Conservation (phyloP, 2,113 vertebrate species). For the Strix uralensis region DNA sequence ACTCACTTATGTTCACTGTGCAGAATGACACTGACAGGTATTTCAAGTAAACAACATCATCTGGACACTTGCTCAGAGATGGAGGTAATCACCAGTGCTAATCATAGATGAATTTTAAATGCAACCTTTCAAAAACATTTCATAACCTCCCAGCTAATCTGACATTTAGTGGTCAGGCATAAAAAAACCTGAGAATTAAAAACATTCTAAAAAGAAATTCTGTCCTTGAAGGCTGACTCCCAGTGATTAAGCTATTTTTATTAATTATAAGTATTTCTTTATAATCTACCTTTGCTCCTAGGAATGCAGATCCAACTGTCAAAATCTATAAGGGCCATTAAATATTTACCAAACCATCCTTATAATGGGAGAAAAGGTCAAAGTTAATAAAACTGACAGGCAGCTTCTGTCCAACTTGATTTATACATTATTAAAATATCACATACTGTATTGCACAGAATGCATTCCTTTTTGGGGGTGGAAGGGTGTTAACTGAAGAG, state of each 20-base stretch:
- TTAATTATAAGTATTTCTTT: slow-evolving; percentile 54
- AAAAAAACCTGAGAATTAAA: background rate
- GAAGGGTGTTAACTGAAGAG: background rate
- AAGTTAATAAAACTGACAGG: slow-evolving; percentile 82
- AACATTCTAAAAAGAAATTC: background rate
- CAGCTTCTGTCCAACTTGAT: slow-evolving; percentile 71
- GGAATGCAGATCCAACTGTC: slow-evolving; percentile 67
- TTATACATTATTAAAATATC: slow-evolving; percentile 77
- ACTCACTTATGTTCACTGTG: background rate
- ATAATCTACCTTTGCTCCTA: slow-evolving; percentile 33
- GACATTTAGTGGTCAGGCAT: background rate
- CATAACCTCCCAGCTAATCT: background rate
- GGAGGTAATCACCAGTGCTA: background rate
- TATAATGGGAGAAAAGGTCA: slow-evolving; percentile 81
- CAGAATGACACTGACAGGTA: background rate
- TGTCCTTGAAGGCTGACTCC: slow-evolving; percentile 14
- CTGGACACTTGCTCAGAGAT: background rate
- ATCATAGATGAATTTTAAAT: background rate
- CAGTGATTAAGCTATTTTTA: slow-evolving; percentile 49
- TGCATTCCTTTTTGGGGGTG: background rate
- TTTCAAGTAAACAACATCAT: background rate
- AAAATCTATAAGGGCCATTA: slow-evolving; percentile 79
- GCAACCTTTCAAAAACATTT: background rate
- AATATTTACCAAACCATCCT: slow-evolving; percentile 78
- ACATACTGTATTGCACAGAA: slow-evolving; percentile 42